Evolutionary conservation across 1,140 invertebrate species (phyloP), one percentile per base, ranked within the genome.

Genomic region (Zaprionus gabonicus): DNA sequence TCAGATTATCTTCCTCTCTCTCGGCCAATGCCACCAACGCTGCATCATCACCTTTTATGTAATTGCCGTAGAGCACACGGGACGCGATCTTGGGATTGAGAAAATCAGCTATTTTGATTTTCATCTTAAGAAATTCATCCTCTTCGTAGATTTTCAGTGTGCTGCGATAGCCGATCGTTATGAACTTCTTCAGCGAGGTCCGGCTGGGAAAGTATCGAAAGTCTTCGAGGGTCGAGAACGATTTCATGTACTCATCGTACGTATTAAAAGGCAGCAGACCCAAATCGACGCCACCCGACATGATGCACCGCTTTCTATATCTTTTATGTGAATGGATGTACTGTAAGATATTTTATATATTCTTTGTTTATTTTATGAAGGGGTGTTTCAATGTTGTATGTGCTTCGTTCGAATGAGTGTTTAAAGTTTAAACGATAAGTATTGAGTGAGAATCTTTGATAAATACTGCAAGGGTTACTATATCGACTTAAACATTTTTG

Each of bases 121-220:
- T 55, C 0, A 53, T 5, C 3, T 44, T 20, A 2, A 36, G 3
- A 25, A 65, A 76, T 25, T 72, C 74, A 20, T n/a, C 4, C 17
- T 66, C 46, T 0, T 76, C 46, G 12, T 71, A 76, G 4, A 76
- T n/a, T 7, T 46, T 64, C 27, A 7, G n/a, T 1, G n/a, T 41
- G 17, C 44, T 20, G 12, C 68, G 73, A 71, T 71, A 71, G 12
- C 69, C 74, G 12, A 72, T 56, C 1, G 34, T 65, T 5, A 65
- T 55, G 12, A 76, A 1, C 0, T 36, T 36, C 15, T 20, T 27
- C 0, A 75, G 25, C 0, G 41, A 2, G 0, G 0, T 1, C 10
- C 27, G 6, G 17, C 31, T 27, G 3, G 9, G 12, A 3, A 75
- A 17, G 31, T 75, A 75, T 1, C 28, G n/a, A 63, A 51, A 57